Conservation (phyloP, 2,113 vertebrate genomes). For the Glaucomys volans region DNA sequence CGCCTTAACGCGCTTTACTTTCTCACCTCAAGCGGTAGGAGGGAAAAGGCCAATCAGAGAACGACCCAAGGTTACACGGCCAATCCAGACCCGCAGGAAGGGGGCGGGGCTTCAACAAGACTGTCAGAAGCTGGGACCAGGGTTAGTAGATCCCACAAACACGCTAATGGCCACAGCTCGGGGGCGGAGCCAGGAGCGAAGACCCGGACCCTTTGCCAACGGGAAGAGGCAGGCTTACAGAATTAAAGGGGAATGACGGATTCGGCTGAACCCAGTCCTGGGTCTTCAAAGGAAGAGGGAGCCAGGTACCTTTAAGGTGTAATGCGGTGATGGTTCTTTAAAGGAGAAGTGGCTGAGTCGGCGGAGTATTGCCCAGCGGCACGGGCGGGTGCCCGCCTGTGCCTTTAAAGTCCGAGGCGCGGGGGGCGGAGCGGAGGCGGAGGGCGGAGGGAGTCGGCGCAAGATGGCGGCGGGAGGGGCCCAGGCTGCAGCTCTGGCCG, state of each 20-base stretch:
- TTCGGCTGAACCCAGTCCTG: background rate
- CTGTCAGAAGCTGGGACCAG: background rate
- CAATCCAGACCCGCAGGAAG: conserved; percentile 70
- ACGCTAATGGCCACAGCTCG: background rate
- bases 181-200: conserved; percentile 27
- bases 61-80: conserved; percentile 63
- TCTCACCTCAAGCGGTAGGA: conserved; percentile 21
- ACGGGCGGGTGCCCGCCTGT: conserved; percentile 44
- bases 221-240: conserved; percentile 51
- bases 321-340: conserved; percentile 43
- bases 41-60: conserved; percentile 75
- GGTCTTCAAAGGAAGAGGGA: background rate
- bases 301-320: conserved; percentile 70
- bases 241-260: conserved; percentile 75
- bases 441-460: conserved; percentile 77
- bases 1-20: background rate
- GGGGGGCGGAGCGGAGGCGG: conserved; percentile 72
- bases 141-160: background rate
- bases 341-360: conserved; percentile 73
- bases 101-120: conserved; percentile 52
- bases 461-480: conserved; percentile 83
- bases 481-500: conserved; percentile 68
- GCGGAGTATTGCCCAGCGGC: conserved; percentile 49
- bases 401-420: conserved; percentile 67
- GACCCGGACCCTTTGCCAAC: background rate